Evolutionary conservation across 2,797 vertebrate genomes (phyloP).

Genomic region (Sciurus vulgaris): DNA sequence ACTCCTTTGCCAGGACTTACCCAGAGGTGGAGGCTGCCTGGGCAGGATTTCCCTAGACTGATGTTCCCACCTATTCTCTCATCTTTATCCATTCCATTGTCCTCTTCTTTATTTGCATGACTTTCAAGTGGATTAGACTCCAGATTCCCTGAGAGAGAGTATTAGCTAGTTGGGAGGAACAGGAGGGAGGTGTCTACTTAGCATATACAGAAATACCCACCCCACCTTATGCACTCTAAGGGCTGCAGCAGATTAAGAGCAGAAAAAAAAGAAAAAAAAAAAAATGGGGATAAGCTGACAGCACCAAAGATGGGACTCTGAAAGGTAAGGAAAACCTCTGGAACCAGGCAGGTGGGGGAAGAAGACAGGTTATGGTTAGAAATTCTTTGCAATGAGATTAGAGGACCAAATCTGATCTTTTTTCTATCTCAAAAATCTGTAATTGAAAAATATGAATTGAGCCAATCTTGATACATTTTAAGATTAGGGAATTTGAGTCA

Average conservation of each 20-base stretch:
- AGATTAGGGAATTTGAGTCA: neutral
- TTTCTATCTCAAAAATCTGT: conserved; percentile 36
- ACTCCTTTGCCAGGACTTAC: neutral
- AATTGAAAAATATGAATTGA: conserved; percentile 12
- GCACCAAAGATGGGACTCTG: neutral
- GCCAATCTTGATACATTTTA: neutral
- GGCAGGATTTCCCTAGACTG: neutral
- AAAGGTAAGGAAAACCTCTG: neutral
- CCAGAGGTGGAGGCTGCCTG: neutral
- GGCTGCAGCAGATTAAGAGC: neutral
- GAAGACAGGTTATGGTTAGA: neutral
- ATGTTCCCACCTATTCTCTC: neutral
- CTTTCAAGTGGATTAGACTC: neutral
- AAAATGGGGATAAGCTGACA: neutral
- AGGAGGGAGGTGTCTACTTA: neutral
- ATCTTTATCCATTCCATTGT: neutral
- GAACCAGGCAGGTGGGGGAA: neutral
- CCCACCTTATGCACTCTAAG: neutral
- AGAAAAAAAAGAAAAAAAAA: neutral
- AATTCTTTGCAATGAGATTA: conserved; percentile 2
- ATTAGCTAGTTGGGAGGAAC: neutral
- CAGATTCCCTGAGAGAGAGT: neutral
- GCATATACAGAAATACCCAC: neutral
- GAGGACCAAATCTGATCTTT: neutral
- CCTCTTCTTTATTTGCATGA: neutral